Evolutionary conservation across 2,113 vertebrate genomes (phyloP), one percentile per base, ranked within the genome.

Genomic region (Planiliza haematocheilus): DNA sequence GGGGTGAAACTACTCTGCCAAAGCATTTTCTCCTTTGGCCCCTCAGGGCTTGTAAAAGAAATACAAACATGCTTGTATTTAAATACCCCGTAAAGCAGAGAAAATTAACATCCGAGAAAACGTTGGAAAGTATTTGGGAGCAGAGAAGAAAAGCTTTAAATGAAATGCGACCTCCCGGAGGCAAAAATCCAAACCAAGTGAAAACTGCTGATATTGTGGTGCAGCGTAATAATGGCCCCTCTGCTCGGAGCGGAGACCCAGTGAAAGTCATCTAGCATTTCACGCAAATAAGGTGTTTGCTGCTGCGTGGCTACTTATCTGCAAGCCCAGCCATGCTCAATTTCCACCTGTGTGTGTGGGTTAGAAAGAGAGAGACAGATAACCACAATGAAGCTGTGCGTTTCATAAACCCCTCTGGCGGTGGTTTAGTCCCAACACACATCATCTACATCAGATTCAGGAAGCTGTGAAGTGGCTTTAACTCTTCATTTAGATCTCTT

Each of bases 291-390:
- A 84, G 81, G 77, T 81, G 83, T 81, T 77, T 89, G 64, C 67
- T 85, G 63, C 68, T 74, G 24, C 68, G 62, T 58, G 58, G 79
- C 75, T 70, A 70, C 56, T 73, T 10, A 53, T 9, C 72, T 87
- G 59, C 87, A 84, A 75, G 84, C 84, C 81, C 79, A 70, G 86
- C 77, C 84, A 84, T 60, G 86, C 61, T 85, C 10, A 34, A 80
- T 71, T 38, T 74, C 43, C 61, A 79, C 64, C 62, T 86, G 85
- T 53, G 51, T 67, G 65, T 64, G 57, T 57, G 60, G 69, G 57
- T 42, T 21, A 39, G 49, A 55, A 16, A 16, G 21, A 18, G 58
- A 60, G 48, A 43, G 53, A 14, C 4, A 17, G 39, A 34, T n/a
- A 56, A 58, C 51, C 52, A 63, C 60, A 20, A 63, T 57, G 59